Conservation (phyloP, 2,888 invertebrate species). For the Anaspis maculata region DNA sequence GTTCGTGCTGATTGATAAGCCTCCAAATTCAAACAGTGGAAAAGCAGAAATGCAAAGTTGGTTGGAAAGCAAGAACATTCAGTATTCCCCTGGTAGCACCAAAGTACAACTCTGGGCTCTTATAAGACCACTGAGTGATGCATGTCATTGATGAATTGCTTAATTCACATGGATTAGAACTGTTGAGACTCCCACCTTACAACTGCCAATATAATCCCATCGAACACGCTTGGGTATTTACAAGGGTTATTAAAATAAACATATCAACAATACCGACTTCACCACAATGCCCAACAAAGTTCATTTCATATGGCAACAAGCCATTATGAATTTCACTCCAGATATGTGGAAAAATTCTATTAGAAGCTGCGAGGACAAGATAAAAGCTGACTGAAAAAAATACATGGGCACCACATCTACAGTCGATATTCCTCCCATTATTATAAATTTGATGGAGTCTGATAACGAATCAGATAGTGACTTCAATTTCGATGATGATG, state of each 20-base stretch:
- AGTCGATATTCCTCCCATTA: neutral
- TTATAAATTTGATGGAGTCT: neutral
- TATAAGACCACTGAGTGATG: conserved; percentile 4
- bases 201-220: conserved; percentile 9
- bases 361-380: neutral
- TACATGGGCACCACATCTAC: neutral
- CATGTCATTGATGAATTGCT: conserved; percentile 11
- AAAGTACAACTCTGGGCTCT: conserved; percentile 9
- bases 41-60: conserved; percentile 15
- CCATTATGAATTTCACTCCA: neutral
- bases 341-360: neutral
- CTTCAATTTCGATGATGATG: no score
- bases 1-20: conserved; percentile 4
- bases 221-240: conserved; percentile 8
- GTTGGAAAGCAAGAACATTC: conserved; percentile 9
- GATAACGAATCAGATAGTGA: neutral
- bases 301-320: neutral
- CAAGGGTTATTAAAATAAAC: conserved; percentile 7
- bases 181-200: conserved; percentile 9
- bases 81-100: conserved; percentile 4
- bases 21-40: neutral
- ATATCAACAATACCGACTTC: neutral
- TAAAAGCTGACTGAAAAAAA: neutral
- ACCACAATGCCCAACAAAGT: neutral
- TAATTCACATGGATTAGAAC: neutral